Evolutionary conservation across 2,888 invertebrate species (phyloP).

Genomic region (Plemyria rubiginata): DNA sequence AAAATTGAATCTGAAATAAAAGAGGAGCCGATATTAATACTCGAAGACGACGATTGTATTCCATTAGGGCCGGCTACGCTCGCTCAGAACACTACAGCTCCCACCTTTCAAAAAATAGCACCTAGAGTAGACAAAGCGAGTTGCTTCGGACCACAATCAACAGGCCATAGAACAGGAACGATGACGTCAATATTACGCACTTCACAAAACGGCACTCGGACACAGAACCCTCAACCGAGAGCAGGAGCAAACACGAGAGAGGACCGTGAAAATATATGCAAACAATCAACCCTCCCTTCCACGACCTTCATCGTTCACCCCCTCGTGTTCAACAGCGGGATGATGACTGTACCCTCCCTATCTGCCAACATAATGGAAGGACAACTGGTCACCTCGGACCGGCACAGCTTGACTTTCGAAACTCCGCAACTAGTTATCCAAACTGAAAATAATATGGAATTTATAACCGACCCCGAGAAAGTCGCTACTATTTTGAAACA

Average conservation of each 20-base stretch:
- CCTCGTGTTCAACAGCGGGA: conserved; percentile 14
- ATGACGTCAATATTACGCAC: not conserved
- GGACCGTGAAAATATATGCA: not conserved
- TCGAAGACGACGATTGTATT: not conserved
- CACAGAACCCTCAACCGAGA: not conserved
- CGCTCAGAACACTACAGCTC: not conserved
- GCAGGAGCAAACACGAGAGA: not conserved
- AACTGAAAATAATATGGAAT: conserved; percentile 2
- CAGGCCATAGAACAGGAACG: not conserved
- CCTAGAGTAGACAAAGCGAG: not conserved
- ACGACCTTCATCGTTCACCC: conserved; percentile 32
- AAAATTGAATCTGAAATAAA: not conserved
- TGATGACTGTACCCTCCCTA: conserved; percentile 27
- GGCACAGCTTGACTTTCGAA: not conserved
- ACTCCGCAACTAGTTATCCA: conserved; percentile 24
- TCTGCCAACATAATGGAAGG: conserved; percentile 22
- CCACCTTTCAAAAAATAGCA: not conserved
- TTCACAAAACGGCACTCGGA: not conserved
- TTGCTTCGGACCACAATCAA: not conserved
- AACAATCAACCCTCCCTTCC: not conserved
- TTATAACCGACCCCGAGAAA: conserved; percentile 9
- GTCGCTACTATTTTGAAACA: conserved; percentile 2
- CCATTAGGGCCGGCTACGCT: not conserved
- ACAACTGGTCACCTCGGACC: not conserved
- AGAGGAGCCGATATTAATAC: not conserved